These are phyloP conservation scores for Petrolisthes manimaculis DNA, from an alignment of 2,888 invertebrate genomes.

Conservation along the genomic window DNA sequence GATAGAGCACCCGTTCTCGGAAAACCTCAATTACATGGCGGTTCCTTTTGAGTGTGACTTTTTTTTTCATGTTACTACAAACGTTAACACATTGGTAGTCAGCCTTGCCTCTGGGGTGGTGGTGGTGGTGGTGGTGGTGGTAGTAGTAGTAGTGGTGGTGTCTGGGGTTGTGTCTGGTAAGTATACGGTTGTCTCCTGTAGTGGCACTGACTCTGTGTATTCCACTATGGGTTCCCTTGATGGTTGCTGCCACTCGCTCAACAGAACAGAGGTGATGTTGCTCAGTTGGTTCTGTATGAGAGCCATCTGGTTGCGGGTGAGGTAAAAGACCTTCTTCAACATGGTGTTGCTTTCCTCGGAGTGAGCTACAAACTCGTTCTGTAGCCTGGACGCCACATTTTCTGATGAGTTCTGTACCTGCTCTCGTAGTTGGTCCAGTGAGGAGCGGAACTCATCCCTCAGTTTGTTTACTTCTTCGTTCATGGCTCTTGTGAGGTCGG, in stretches of 20 bases:
- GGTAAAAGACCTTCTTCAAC: constrained; percentile 55
- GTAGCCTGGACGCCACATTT: constrained; percentile 19
- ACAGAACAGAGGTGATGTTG: constrained; percentile 38
- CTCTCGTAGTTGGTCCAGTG: constrained; percentile 38
- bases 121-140: constrained; percentile 5
- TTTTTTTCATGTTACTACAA: not conserved
- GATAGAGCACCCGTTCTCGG: too few species aligned
- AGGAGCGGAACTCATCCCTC: constrained; percentile 42
- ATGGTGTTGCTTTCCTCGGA: constrained; percentile 51
- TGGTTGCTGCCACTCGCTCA: not conserved
- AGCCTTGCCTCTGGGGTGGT: constrained; percentile 37
- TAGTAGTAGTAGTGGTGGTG: not conserved
- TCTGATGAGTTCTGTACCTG: constrained; percentile 42
- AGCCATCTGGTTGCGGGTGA: constrained; percentile 51
- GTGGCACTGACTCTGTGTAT: not conserved
- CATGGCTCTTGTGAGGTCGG: constrained; percentile 48
- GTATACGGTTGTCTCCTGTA: not conserved
- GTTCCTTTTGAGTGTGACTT: too few species aligned
- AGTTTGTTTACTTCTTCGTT: constrained; percentile 46
- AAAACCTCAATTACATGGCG: too few species aligned
- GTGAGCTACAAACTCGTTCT: constrained; percentile 34
- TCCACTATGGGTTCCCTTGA: not conserved
- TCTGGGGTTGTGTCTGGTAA: not conserved
- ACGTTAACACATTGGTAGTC: too few species aligned
- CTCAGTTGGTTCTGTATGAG: constrained; percentile 38